Conservation (phyloP, 2,888 invertebrate species). For the Spisula subtruncata region DNA sequence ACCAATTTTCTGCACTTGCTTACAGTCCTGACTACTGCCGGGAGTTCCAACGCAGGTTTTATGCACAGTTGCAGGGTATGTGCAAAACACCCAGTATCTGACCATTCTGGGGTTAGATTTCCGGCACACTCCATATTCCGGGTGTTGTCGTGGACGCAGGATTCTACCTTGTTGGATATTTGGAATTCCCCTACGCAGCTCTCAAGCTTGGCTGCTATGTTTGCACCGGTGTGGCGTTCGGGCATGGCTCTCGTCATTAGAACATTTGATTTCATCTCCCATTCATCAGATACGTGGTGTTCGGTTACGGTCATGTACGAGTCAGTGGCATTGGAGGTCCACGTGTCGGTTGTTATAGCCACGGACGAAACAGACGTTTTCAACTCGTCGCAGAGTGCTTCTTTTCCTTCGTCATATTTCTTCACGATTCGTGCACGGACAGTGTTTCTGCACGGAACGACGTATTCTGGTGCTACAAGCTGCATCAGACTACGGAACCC, state of each 20-base stretch:
- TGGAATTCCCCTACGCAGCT: slow-evolving; percentile 40
- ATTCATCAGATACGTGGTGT: slow-evolving; percentile 32
- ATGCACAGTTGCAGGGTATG: slow-evolving; percentile 55
- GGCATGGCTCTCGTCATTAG: slow-evolving; percentile 42
- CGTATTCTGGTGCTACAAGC: slow-evolving; percentile 39
- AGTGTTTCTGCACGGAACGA: slow-evolving; percentile 32
- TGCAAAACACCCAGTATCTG: slow-evolving; percentile 42
- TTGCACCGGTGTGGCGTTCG: slow-evolving; percentile 36
- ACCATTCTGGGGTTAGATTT: slow-evolving; percentile 24
- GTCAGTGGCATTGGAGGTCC: slow-evolving; percentile 46
- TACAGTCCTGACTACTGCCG: background rate
- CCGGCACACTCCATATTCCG: slow-evolving; percentile 51
- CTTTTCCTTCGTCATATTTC: slow-evolving; percentile 8
- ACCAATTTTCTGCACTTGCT: slow-evolving; percentile 41
- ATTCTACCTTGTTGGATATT: slow-evolving; percentile 31
- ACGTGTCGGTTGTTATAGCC: slow-evolving; percentile 40
- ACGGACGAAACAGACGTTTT: slow-evolving; percentile 8
- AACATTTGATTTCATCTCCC: slow-evolving; percentile 36
- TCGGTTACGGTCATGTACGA: slow-evolving; percentile 54
- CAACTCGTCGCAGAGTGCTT: background rate
- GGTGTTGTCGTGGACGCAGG: slow-evolving; percentile 57
- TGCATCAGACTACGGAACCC: slow-evolving; percentile 20
- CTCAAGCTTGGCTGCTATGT: background rate
- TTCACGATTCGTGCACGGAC: slow-evolving; percentile 34
- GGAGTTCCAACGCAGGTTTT: slow-evolving; percentile 43